These are phyloP conservation scores for Anticlea derivata DNA, from an alignment of 2,888 invertebrate species.

Conservation along the genomic window DNA sequence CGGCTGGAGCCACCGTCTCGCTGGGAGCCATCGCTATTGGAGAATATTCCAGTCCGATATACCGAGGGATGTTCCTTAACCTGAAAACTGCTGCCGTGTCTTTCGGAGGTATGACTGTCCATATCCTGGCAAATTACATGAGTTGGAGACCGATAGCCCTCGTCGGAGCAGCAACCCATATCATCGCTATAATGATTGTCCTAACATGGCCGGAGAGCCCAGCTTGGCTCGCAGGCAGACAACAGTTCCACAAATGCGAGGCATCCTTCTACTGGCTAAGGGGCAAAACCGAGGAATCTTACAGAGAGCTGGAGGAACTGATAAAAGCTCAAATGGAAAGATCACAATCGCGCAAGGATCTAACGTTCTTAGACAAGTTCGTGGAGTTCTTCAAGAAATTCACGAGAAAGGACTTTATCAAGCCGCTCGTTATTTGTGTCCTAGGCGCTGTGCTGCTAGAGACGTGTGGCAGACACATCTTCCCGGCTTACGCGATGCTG, in stretches of 20 bases:
- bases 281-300: constrained; percentile 48
- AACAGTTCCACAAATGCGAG: constrained; percentile 57
- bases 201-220: constrained; percentile 83
- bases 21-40: constrained; percentile 57
- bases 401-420: constrained; percentile 41
- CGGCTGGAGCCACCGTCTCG: constrained; percentile 70
- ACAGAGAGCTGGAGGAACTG: constrained; percentile 38
- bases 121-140: constrained; percentile 44
- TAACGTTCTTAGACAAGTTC: constrained; percentile 12
- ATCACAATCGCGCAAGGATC: constrained; percentile 10
- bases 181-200: constrained; percentile 48
- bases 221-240: constrained; percentile 76
- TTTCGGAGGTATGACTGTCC: constrained; percentile 45
- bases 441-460: constrained; percentile 47
- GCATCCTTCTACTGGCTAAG: constrained; percentile 74
- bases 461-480: constrained; percentile 51
- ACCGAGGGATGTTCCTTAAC: constrained; percentile 55
- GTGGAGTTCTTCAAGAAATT: constrained; percentile 37
- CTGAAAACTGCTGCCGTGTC: constrained; percentile 48
- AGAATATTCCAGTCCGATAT: constrained; percentile 53
- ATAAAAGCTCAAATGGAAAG: constrained; percentile 39
- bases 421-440: constrained; percentile 47
- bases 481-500: constrained; percentile 50
- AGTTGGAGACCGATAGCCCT: constrained; percentile 50
- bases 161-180: constrained; percentile 38